Evolutionary conservation across 2,113 vertebrate genomes (phyloP).

Genomic region (Micronisus gabar): DNA sequence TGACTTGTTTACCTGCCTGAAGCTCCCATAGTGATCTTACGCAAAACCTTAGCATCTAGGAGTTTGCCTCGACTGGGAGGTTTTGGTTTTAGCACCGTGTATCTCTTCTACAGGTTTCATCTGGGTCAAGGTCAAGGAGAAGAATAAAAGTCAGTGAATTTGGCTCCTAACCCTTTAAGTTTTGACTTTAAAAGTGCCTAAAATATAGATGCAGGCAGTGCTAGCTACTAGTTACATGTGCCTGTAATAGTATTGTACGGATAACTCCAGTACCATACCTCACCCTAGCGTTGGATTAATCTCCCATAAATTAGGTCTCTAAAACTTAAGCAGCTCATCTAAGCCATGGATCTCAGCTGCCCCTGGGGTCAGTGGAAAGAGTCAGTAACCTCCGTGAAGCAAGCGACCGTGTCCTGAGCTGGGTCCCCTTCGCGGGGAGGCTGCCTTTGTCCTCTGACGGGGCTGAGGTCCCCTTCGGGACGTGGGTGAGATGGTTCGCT

Average conservation of each 20-base stretch:
- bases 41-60: background rate
- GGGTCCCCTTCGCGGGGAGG: background rate
- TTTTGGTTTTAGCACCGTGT: background rate
- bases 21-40: background rate
- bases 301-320: background rate
- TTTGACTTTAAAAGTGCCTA: background rate
- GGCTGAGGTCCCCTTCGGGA: background rate
- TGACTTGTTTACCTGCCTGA: constrained; percentile 41
- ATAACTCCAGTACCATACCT: background rate
- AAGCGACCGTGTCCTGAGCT: fast-evolving
- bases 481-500: background rate
- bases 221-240: background rate
- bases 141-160: background rate
- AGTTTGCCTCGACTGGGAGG: background rate
- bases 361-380: background rate
- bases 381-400: background rate
- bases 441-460: background rate
- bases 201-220: background rate
- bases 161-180: background rate
- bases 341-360: background rate
- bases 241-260: background rate
- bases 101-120: background rate
- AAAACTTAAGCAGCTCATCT: background rate
- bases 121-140: background rate
- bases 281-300: background rate